phyloP scores from a whole-genome alignment of 1,140 invertebrate species.

The Cardiocondyla obscurior region DNA sequence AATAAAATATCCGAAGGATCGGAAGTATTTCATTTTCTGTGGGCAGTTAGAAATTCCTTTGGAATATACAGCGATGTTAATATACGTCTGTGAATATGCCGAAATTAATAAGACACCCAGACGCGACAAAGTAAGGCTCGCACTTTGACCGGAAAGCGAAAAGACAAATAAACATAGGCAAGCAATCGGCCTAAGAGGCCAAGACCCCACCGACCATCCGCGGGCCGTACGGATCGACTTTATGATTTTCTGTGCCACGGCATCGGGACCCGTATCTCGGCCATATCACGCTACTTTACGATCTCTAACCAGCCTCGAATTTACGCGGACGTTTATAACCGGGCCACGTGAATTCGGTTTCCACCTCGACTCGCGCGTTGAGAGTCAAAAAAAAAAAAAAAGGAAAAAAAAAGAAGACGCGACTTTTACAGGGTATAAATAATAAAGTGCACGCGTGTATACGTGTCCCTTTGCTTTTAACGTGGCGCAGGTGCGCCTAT shows the following conservation, averaged over 20 bases:
- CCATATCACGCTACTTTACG: constrained; percentile 66
- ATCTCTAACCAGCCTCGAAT: constrained; percentile 76
- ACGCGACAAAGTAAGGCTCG: neutral
- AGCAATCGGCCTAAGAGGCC: constrained; percentile 36
- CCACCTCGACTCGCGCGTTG: constrained; percentile 40
- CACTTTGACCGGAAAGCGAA: neutral
- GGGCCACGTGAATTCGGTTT: constrained; percentile 70
- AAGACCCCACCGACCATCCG: constrained; percentile 6
- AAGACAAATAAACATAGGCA: constrained; percentile 33
- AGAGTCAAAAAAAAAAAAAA: constrained; percentile 58
- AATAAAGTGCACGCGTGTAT: constrained; percentile 62
- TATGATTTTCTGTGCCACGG: constrained; percentile 70
- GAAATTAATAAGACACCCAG: constrained; percentile 24
- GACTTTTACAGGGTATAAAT: constrained; percentile 67
- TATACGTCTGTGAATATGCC: neutral
- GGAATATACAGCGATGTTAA: neutral
- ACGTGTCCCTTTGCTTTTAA: constrained; percentile 13
- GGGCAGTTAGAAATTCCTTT: neutral
- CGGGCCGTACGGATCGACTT: constrained; percentile 53
- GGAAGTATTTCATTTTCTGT: neutral
- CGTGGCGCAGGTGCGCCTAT: constrained; percentile 62
- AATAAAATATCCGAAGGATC: neutral
- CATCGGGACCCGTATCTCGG: constrained; percentile 47
- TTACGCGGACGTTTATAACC: constrained; percentile 77
- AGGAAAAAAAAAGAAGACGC: constrained; percentile 46